Evolutionary conservation across 2,797 vertebrate genomes (phyloP), one percentile per base, ranked within the genome.

Genomic region (Ciconia nigra): DNA sequence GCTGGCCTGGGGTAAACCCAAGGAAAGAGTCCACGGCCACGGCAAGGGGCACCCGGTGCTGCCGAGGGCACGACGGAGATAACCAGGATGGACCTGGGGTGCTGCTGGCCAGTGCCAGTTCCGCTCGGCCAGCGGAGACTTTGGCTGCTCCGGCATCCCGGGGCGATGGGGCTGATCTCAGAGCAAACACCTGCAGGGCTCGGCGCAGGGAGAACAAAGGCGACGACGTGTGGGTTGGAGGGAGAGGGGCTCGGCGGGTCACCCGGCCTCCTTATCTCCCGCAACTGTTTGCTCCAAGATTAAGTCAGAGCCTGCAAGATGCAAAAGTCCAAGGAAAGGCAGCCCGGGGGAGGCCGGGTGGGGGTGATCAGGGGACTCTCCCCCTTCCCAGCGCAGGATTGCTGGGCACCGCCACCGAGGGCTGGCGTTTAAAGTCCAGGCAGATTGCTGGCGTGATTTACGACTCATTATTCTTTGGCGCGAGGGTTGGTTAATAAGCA

Each of bases 401-500:
- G 16, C 72, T 39, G 59, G 31, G 77, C 89, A n/a, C 83, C 31
- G 20, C 49, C 52, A 6, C 28, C 2, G 2, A 42, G 81, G 31
- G 44, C 81, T 37, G 83, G 39, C 0, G 96, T 85, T 72, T 95
- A 89, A 95, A 96, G 92, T 96, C 92, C 85, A n/a, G 73, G 83
- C 80, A 52, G 41, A 39, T 47, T 44, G 63, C 84, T 22, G 71
- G 17, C 0, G 16, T 95, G 93, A 95, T 95, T 96, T 94, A 96
- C 18, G 11, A 74, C 63, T 81, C 82, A 37, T 97, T 95, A 78
- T 95, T 90, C 88, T 88, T 63, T 2, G 15, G 74, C 67, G 35
- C 44, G 42, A 41, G 93, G 47, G 81, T 20, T 84, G 89, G 95
- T 97, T 97, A 96, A 97, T 96, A 91, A 97, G 93, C 94, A 97